These are phyloP conservation scores for Rapana venosa DNA, from an alignment of 2,888 invertebrate species.

Conservation along the genomic window DNA sequence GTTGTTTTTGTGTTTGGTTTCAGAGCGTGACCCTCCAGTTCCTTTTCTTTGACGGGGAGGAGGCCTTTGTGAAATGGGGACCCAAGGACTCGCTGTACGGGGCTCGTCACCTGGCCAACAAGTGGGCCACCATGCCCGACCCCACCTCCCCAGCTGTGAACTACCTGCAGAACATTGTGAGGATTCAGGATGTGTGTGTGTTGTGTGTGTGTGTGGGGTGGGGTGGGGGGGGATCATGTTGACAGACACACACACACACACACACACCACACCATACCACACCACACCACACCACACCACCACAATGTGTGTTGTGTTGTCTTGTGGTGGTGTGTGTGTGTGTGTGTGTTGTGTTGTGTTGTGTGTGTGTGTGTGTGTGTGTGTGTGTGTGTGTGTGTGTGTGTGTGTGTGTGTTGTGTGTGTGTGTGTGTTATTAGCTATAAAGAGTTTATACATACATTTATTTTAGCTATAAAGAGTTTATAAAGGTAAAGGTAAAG, in stretches of 20 bases:
- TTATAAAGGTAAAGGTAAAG: too few relatives aligned
- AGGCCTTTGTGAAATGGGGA: conserved; percentile 94
- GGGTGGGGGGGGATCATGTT: too few relatives aligned
- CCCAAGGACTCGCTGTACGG: conserved; percentile 93
- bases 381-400: too few relatives aligned
- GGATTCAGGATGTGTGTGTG: conserved; percentile 30
- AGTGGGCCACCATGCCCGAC: conserved; percentile 55
- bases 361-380: conserved; percentile 9
- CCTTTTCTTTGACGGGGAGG: conserved; percentile 98
- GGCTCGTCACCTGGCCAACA: conserved; percentile 89
- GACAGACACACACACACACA: too few relatives aligned
- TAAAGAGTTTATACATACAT: too few relatives aligned
- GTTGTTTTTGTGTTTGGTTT: too few relatives aligned
- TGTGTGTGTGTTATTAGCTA: too few relatives aligned
- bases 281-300: too few relatives aligned
- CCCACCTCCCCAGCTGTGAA: conserved; percentile 48
- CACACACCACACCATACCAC: too few relatives aligned
- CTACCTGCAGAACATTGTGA: conserved; percentile 62
- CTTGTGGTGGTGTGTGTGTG: background rate
- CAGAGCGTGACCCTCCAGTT: conserved; percentile 83
- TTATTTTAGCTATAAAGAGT: too few relatives aligned
- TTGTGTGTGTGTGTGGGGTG: background rate
- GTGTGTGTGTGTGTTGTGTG: too few relatives aligned
- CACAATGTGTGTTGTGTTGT: background rate
- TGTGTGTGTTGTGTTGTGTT: background rate